Percentiles rank a stretch among this genome's conserved stretches.
phyloP scores from a whole-genome alignment of 2,888 invertebrate genomes.

The Tenthredo amoena region DNA sequence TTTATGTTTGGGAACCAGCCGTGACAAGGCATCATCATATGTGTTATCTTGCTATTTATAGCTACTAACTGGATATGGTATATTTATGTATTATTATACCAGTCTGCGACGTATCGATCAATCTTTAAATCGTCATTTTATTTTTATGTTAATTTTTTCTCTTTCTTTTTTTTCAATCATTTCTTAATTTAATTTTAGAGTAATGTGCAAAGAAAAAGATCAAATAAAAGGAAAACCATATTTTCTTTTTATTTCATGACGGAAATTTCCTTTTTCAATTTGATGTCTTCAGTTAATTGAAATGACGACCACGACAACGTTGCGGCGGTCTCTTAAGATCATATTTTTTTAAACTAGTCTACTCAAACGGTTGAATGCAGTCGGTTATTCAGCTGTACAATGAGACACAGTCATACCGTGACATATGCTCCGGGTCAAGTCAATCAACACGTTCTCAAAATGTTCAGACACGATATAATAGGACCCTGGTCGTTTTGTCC shows the following conservation, averaged over 20 bases:
- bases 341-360: slow-evolving; percentile 7
- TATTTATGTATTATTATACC: slow-evolving; percentile 9
- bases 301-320: neutral
- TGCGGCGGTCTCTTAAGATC: slow-evolving; percentile 21
- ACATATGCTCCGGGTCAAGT: slow-evolving; percentile 37
- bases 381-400: slow-evolving; percentile 27
- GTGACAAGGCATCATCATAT: slow-evolving; percentile 8
- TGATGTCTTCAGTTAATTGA: neutral
- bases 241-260: neutral
- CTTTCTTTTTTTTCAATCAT: neutral
- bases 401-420: slow-evolving; percentile 45
- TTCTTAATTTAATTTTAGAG: neutral
- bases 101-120: neutral
- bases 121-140: neutral
- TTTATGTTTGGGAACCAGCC: slow-evolving; percentile 26
- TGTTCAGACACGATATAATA: neutral
- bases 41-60: neutral
- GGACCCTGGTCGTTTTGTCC: neutral
- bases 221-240: neutral
- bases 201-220: neutral
- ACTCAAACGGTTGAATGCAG: slow-evolving; percentile 41
- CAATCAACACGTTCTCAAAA: slow-evolving; percentile 41
- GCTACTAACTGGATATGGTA: neutral
- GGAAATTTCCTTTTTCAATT: neutral
- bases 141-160: neutral